phyloP scores from a whole-genome alignment of 2,888 invertebrate species.

The Tenthredo distinguenda region DNA sequence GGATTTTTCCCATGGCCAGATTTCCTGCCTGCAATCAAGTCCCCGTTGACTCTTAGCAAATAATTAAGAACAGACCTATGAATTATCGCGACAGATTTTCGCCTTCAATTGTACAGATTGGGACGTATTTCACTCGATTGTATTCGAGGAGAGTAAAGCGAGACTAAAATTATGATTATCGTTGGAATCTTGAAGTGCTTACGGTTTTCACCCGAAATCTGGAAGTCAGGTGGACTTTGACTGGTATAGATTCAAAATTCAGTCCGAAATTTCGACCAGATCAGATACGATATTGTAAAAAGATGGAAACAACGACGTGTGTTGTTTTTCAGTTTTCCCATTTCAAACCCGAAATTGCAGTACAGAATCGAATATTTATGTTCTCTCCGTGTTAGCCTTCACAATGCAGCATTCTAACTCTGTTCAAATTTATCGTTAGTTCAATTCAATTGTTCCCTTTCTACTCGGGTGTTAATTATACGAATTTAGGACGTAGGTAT shows the following conservation, averaged over 20 bases:
- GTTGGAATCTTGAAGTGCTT: not conserved
- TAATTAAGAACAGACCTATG: not conserved
- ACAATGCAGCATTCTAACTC: not conserved
- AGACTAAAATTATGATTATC: not conserved
- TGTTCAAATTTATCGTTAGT: not conserved
- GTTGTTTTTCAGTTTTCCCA: not conserved
- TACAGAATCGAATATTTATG: not conserved
- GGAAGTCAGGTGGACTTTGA: not conserved
- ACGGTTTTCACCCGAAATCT: too few relatives aligned
- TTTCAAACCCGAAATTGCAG: not conserved
- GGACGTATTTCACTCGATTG: not conserved
- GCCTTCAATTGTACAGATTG: not conserved
- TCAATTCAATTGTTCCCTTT: not conserved
- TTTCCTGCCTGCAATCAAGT: not conserved
- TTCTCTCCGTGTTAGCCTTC: not conserved
- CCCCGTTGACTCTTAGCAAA: not conserved
- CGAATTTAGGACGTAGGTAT: not conserved
- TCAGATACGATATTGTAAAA: not conserved
- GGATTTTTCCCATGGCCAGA: not conserved
- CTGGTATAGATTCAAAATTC: not conserved
- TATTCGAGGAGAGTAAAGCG: not conserved
- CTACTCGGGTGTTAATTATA: not conserved
- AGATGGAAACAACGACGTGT: not conserved
- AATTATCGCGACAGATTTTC: constrained; percentile 6
- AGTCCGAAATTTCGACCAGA: not conserved